Conservation (phyloP, 2,113 vertebrate genomes). For the Picathartes gymnocephalus region DNA sequence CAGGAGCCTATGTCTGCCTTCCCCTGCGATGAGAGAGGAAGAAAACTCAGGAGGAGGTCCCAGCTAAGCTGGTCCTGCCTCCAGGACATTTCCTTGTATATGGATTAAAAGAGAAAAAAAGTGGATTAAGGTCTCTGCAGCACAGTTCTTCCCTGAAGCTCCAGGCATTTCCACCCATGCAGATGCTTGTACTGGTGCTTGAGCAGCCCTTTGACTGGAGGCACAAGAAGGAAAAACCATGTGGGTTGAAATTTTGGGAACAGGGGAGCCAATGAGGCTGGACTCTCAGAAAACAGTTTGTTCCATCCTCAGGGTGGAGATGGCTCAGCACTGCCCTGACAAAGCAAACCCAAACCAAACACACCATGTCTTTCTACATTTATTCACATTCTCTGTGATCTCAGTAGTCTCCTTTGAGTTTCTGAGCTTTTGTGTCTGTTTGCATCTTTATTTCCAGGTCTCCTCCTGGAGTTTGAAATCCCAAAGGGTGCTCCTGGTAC, state of each 20-base stretch:
- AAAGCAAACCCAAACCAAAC: background rate
- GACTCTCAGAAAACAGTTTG: background rate
- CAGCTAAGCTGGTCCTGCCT: background rate
- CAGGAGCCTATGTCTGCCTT: fast-evolving
- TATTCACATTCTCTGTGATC: background rate
- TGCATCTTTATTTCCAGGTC: background rate
- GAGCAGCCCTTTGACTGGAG: background rate
- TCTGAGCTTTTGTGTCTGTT: background rate
- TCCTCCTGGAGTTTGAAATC: background rate
- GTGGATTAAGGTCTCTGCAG: background rate
- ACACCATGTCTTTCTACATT: background rate
- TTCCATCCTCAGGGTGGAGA: background rate
- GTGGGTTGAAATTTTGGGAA: background rate
- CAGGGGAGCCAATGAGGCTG: background rate
- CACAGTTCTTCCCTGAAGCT: background rate
- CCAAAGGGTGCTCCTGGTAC: background rate
- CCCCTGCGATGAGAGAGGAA: background rate
- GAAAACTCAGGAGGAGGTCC: background rate
- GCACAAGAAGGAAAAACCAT: background rate
- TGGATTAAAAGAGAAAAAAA: background rate
- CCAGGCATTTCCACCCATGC: background rate
- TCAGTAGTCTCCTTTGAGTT: background rate
- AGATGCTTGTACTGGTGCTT: background rate
- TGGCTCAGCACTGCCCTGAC: background rate
- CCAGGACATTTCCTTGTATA: background rate